A percentile compares a stretch with the other conserved stretches of the same genome.
These are phyloP conservation scores for Slavum lentiscoides DNA, from an alignment of 2,888 invertebrate genomes.

Conservation along the genomic window DNA sequence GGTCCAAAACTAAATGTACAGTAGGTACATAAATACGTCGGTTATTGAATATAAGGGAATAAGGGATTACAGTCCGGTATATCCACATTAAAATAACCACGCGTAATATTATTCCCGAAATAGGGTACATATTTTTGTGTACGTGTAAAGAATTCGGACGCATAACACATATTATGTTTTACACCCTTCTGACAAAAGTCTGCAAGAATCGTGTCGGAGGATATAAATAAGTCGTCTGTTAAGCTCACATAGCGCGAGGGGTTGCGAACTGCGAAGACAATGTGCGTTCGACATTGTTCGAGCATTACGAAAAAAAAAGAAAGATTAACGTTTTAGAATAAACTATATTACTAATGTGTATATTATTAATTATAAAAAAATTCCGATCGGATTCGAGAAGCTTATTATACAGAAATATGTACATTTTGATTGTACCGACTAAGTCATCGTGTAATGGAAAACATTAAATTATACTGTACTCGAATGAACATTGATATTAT, in stretches of 20 bases:
- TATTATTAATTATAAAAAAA: too few species aligned
- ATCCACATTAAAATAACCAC: not conserved
- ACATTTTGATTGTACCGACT: too few species aligned
- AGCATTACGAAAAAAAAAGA: not conserved
- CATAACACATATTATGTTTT: not conserved
- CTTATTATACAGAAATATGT: too few species aligned
- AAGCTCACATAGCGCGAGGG: not conserved
- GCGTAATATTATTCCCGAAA: not conserved
- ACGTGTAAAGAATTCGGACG: not conserved
- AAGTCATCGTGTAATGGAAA: too few species aligned
- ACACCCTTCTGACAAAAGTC: not conserved
- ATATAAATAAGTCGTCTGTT: not conserved
- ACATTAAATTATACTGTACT: too few species aligned
- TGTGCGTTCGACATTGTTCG: not conserved
- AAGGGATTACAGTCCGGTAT: not conserved
- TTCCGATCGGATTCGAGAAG: too few species aligned
- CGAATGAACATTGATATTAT: too few species aligned
- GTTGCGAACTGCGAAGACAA: not conserved
- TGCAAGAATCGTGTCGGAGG: not conserved
- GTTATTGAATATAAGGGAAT: too few species aligned
- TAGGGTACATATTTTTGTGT: constrained; percentile 28
- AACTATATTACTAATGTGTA: too few species aligned
- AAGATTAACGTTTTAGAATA: too few species aligned
- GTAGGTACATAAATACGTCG: too few species aligned
- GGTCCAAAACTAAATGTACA: too few species aligned